phyloP scores from a whole-genome alignment of 2,797 vertebrate species.

The Apogon hyalosoma region DNA sequence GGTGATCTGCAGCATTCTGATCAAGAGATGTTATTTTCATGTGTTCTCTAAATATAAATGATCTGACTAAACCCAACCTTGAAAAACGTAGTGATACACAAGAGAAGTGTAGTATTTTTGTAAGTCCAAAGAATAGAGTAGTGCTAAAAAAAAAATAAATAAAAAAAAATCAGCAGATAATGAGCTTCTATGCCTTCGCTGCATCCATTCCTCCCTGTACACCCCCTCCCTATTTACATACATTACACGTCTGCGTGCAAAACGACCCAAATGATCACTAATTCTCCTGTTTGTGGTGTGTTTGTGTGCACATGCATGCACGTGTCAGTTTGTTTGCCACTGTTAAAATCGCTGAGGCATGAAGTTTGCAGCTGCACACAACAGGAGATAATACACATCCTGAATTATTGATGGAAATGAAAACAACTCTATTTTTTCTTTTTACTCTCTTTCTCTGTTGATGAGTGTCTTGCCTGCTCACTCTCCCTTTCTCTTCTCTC shows the following conservation, averaged over 20 bases:
- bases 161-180: conserved; percentile 35
- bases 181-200: conserved; percentile 13
- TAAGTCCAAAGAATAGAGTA: conserved; percentile 12
- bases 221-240: conserved; percentile 39
- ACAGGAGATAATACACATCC: conserved; percentile 70
- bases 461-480: conserved; percentile 15
- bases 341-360: conserved; percentile 67
- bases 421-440: conserved; percentile 67
- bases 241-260: conserved; percentile 36
- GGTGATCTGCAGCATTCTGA: background rate
- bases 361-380: conserved; percentile 66
- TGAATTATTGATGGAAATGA: conserved; percentile 80
- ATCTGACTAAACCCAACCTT: background rate
- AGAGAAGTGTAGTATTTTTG: conserved; percentile 9
- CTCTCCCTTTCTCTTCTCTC: conserved; percentile 12
- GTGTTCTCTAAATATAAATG: background rate
- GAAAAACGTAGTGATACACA: conserved; percentile 4
- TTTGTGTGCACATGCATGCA: conserved; percentile 5
- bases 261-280: conserved; percentile 54
- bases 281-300: conserved; percentile 22
- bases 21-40: background rate
- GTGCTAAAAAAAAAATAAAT: conserved; percentile 41
- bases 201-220: conserved; percentile 14
- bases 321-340: conserved; percentile 31
- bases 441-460: conserved; percentile 23